phyloP scores from a whole-genome alignment of 2,797 vertebrate genomes.

The Sebastes glaucus region DNA sequence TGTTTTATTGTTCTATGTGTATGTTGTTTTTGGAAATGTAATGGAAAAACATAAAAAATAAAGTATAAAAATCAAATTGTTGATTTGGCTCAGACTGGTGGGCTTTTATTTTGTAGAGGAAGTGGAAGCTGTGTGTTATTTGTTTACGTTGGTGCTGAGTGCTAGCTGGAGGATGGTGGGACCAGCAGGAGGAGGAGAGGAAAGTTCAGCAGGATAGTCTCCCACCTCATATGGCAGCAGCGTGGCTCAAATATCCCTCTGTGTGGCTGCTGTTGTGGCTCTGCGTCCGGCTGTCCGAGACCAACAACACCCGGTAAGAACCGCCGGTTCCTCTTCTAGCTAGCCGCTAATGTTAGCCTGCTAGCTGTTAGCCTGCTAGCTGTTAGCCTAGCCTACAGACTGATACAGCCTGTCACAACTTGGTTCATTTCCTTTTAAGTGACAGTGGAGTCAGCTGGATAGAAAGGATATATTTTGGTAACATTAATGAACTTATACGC shows the following conservation, averaged over 20 bases:
- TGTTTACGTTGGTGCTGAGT: background rate
- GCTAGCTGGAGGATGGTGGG: constrained; percentile 5
- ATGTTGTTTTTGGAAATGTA: too few relatives aligned
- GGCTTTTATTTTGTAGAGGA: constrained; percentile 34
- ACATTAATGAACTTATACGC: background rate
- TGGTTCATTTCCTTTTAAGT: background rate
- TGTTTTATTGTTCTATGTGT: too few relatives aligned
- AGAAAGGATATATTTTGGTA: fast-evolving
- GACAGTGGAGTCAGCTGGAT: background rate
- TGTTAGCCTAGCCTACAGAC: background rate
- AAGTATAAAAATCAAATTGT: background rate
- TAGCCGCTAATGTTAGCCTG: constrained; percentile 4
- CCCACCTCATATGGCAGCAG: constrained; percentile 66
- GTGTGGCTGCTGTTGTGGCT: constrained; percentile 59
- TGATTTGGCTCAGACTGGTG: background rate
- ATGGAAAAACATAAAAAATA: too few relatives aligned
- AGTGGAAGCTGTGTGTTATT: background rate
- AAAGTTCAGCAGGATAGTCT: background rate
- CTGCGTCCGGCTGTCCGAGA: constrained; percentile 34
- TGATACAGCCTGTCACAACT: background rate
- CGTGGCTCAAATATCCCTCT: constrained; percentile 24
- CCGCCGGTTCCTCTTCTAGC: background rate
- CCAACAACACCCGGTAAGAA: constrained; percentile 71
- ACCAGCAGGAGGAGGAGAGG: background rate
- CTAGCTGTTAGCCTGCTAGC: constrained; percentile 34